Conservation (phyloP, 2,797 vertebrate species). For the Pipistrellus kuhlii region DNA sequence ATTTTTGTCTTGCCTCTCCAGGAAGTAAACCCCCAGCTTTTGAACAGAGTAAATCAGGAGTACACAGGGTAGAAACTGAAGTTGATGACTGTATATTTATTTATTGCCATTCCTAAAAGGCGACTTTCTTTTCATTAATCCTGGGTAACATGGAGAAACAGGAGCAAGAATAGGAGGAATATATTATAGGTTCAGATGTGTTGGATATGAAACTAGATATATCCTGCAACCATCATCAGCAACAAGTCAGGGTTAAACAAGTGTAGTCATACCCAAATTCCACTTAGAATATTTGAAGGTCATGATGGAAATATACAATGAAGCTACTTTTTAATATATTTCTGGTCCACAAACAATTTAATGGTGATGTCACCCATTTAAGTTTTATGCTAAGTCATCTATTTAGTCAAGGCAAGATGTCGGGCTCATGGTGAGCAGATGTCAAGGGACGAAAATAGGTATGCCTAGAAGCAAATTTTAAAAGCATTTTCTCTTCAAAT, state of each 20-base stretch:
- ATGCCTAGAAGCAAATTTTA: too few species aligned
- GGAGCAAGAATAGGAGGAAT: slow-evolving; percentile 91
- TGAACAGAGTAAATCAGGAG: neutral
- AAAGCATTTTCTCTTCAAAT: too few species aligned
- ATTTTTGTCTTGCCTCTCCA: neutral
- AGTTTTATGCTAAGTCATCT: slow-evolving; percentile 92
- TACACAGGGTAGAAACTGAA: neutral
- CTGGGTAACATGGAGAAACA: slow-evolving; percentile 90
- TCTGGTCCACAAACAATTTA: slow-evolving; percentile 93
- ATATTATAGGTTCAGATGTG: slow-evolving; percentile 91
- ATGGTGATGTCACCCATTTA: slow-evolving; percentile 90
- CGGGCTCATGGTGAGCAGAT: too few species aligned
- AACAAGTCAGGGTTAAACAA: slow-evolving; percentile 93
- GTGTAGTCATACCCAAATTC: slow-evolving; percentile 93
- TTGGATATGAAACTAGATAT: slow-evolving; percentile 95
- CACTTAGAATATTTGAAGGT: slow-evolving; percentile 94
- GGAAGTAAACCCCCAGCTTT: neutral
- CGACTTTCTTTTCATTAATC: neutral
- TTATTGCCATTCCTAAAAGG: neutral
- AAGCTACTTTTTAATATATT: slow-evolving; percentile 93
- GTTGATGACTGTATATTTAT: neutral
- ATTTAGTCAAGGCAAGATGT: too few species aligned
- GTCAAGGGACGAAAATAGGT: too few species aligned
- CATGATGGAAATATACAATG: slow-evolving; percentile 94
- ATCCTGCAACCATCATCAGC: slow-evolving; percentile 94